phyloP scores from a whole-genome alignment of 2,113 vertebrate species.

The Cromileptes altivelis region DNA sequence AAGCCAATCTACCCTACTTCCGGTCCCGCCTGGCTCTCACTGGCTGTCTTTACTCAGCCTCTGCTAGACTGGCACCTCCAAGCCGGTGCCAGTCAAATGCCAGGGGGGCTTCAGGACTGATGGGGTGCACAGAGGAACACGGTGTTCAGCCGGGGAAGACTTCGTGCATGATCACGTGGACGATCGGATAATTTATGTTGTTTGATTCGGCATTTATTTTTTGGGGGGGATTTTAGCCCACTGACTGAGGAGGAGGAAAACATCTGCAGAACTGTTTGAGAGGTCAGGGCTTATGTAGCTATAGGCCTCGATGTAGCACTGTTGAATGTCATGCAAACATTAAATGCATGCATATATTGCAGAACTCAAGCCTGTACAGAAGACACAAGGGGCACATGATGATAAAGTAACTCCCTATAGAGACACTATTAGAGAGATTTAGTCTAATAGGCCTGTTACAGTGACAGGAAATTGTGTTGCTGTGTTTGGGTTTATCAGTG shows the following conservation, averaged over 20 bases:
- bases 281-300: slow-evolving; percentile 45
- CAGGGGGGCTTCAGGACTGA: slow-evolving; percentile 51
- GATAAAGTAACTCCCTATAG: not conserved
- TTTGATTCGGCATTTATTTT: not conserved
- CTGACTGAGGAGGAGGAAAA: not conserved
- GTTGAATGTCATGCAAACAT: slow-evolving; percentile 19
- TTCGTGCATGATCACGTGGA: not conserved
- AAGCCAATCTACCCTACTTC: slow-evolving; percentile 3
- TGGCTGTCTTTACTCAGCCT: slow-evolving; percentile 39
- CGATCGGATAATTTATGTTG: not conserved
- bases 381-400: not conserved
- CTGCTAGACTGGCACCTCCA: slow-evolving; percentile 63
- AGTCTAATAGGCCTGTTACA: not conserved
- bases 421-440: not conserved
- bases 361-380: too few species aligned
- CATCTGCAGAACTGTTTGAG: slow-evolving; percentile 34
- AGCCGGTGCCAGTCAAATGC: slow-evolving; percentile 68
- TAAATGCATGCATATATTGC: slow-evolving; percentile 11
- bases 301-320: not conserved
- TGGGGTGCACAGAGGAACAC: slow-evolving; percentile 59
- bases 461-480: not conserved
- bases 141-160: slow-evolving; percentile 42
- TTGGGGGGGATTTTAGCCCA: not conserved
- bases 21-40: not conserved
- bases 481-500: not conserved